Conservation (phyloP, 2,113 vertebrate species). For the Chloroceryle aenea region DNA sequence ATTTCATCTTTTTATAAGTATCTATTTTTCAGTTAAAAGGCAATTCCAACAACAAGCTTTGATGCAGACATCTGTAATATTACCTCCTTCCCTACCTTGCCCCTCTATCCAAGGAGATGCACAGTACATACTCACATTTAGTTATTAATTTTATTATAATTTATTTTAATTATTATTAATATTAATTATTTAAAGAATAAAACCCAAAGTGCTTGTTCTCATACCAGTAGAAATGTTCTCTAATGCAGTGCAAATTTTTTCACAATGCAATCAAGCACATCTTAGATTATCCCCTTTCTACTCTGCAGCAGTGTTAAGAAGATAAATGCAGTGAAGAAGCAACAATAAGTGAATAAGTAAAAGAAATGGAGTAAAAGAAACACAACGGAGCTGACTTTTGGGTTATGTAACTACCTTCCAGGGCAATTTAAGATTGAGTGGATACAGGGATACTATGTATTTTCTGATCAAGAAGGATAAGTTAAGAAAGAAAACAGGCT, state of each 20-base stretch:
- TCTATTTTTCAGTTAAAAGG: neutral
- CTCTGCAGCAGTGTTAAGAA: neutral
- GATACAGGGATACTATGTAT: neutral
- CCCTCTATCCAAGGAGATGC: neutral
- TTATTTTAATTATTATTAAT: neutral
- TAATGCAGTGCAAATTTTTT: conserved; percentile 11
- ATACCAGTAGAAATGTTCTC: neutral
- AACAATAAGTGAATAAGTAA: too few species aligned
- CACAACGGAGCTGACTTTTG: neutral
- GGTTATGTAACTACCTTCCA: neutral
- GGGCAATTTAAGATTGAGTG: neutral
- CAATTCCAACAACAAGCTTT: neutral
- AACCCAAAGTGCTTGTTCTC: neutral
- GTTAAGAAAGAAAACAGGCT: neutral
- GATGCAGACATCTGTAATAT: neutral
- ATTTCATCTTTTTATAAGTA: neutral
- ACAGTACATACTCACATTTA: neutral
- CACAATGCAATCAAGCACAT: conserved; percentile 8
- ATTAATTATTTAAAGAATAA: neutral
- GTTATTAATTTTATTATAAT: neutral
- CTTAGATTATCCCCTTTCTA: neutral
- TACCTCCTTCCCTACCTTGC: neutral
- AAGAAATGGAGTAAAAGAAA: neutral
- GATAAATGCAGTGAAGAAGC: neutral
- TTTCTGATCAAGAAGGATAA: neutral